phyloP scores from a whole-genome alignment of 2,113 vertebrate species.

The Polypterus senegalus region DNA sequence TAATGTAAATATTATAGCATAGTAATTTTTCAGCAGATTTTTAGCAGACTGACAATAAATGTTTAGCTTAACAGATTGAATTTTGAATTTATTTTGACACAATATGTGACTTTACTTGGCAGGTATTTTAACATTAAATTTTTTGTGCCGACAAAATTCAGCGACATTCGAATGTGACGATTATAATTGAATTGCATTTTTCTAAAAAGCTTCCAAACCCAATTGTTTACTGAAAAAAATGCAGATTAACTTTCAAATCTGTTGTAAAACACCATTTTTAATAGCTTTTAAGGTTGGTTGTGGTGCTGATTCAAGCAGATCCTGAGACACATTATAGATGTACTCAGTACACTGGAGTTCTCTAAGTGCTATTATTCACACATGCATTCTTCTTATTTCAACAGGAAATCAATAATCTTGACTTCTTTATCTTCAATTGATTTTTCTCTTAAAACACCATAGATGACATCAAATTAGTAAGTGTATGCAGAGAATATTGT shows the following conservation, averaged over 20 bases:
- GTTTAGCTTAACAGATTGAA: no score
- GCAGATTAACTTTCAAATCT: constrained; percentile 2
- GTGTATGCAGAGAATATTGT: no score
- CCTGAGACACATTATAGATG: constrained; percentile 15
- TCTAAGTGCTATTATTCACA: constrained; percentile 27
- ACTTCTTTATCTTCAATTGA: constrained; percentile 29
- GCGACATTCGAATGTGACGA: no score
- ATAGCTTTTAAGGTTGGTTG: background rate
- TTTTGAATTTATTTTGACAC: no score
- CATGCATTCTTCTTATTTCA: constrained; percentile 25
- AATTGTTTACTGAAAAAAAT: background rate
- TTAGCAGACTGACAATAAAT: no score
- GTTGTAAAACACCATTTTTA: constrained; percentile 2
- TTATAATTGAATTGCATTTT: background rate
- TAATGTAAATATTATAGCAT: no score
- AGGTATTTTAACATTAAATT: no score
- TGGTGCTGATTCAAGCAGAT: constrained; percentile 2
- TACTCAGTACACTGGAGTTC: constrained; percentile 14
- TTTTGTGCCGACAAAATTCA: no score
- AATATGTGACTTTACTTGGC: no score
- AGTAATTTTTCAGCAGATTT: no score
- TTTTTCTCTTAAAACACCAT: constrained; percentile 25
- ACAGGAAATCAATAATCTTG: constrained; percentile 33
- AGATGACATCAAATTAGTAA: no score
- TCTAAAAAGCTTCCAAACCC: background rate